These are phyloP conservation scores for Rhamphomyia laevipes DNA, from an alignment of 2,888 invertebrate genomes.

Conservation along the genomic window DNA sequence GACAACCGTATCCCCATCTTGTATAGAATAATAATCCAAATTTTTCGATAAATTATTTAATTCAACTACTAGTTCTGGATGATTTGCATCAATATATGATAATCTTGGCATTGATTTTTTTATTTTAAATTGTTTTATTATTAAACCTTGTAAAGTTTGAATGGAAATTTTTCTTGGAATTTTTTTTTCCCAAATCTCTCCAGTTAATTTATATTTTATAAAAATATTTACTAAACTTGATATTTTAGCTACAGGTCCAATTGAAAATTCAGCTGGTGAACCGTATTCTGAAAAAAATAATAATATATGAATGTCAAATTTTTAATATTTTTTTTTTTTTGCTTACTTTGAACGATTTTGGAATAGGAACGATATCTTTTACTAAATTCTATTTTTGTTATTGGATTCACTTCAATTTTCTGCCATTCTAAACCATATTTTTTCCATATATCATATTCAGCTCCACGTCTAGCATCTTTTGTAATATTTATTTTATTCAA, in stretches of 20 bases:
- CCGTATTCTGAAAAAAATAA: conserved; percentile 59
- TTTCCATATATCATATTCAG: conserved; percentile 86
- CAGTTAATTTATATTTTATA: conserved; percentile 39
- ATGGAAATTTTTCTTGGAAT: conserved; percentile 67
- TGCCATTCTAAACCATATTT: conserved; percentile 65
- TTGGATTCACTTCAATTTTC: conserved; percentile 40
- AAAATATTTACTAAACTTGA: conserved; percentile 55
- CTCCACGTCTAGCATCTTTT: conserved; percentile 62
- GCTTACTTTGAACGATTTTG: conserved; percentile 61
- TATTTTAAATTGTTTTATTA: conserved; percentile 60
- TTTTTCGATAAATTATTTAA: conserved; percentile 75
- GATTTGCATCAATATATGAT: conserved; percentile 43
- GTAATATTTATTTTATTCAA: conserved; percentile 61
- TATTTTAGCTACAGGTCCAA: conserved; percentile 49
- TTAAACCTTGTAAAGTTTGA: conserved; percentile 69
- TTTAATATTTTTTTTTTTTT: background rate
- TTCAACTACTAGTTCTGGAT: conserved; percentile 54
- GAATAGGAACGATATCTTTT: conserved; percentile 64
- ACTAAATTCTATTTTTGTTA: conserved; percentile 45
- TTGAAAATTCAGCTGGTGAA: conserved; percentile 63
- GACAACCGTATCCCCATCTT: conserved; percentile 68
- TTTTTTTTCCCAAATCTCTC: conserved; percentile 49
- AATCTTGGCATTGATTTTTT: conserved; percentile 27
- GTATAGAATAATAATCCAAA: conserved; percentile 70
- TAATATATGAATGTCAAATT: conserved; percentile 1